These are phyloP conservation scores for Cabera pusaria DNA, from an alignment of 2,888 invertebrate genomes.

Conservation along the genomic window DNA sequence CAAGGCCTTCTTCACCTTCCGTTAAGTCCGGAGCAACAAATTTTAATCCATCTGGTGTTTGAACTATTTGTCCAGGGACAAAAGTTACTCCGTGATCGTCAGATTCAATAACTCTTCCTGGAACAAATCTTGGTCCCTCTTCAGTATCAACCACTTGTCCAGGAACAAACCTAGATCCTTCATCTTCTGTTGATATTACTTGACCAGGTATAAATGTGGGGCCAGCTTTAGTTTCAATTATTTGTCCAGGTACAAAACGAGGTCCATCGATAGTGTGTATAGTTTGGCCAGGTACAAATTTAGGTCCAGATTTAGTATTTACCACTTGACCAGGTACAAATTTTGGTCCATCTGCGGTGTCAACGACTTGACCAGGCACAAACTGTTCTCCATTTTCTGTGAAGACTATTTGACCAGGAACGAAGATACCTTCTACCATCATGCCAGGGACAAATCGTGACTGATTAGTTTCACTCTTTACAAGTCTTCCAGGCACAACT, in stretches of 20 bases:
- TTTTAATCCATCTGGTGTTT: conserved; percentile 87
- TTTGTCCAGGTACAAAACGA: conserved; percentile 91
- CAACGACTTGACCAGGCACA: conserved; percentile 88
- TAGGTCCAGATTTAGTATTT: conserved; percentile 85
- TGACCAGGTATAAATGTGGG: conserved; percentile 91
- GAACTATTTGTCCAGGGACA: conserved; percentile 90
- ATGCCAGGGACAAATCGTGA: conserved; percentile 87
- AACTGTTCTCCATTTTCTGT: conserved; percentile 88
- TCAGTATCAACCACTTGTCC: conserved; percentile 89
- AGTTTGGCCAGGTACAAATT: conserved; percentile 88
- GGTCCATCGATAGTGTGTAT: conserved; percentile 88
- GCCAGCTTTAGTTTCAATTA: conserved; percentile 88
- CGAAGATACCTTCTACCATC: conserved; percentile 86
- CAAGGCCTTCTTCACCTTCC: conserved; percentile 86
- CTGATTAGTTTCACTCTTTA: conserved; percentile 83
- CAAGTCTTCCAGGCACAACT: conserved; percentile 85
- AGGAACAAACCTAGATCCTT: conserved; percentile 84
- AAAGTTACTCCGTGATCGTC: conserved; percentile 88
- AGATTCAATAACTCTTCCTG: conserved; percentile 88
- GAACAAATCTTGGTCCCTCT: conserved; percentile 87
- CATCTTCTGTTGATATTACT: conserved; percentile 86
- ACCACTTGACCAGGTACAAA: conserved; percentile 92
- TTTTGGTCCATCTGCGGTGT: conserved; percentile 86
- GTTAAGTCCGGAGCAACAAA: conserved; percentile 88
- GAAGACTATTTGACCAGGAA: conserved; percentile 87